A percentile compares a stretch with the other conserved stretches of the same genome.
These are phyloP conservation scores for Celastrina argiolus DNA, from an alignment of 2,888 invertebrate species.

Conservation along the genomic window DNA sequence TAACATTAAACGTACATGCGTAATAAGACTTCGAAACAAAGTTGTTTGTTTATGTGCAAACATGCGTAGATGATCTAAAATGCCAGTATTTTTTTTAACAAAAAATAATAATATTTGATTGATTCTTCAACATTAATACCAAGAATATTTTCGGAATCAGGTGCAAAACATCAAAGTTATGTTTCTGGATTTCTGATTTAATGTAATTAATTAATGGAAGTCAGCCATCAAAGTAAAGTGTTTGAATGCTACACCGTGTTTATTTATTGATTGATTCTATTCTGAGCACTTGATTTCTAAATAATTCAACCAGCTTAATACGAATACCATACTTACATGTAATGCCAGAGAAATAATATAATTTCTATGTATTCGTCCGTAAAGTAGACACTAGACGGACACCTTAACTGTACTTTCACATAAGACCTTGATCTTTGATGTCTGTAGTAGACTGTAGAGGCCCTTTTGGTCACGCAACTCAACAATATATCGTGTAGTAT, in stretches of 20 bases:
- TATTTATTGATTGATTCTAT: neutral
- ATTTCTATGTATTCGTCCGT: neutral
- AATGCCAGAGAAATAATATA: neutral
- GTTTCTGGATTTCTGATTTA: neutral
- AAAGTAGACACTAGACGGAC: neutral
- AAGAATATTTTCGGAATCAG: neutral
- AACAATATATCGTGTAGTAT: neutral
- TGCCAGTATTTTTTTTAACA: too few relatives aligned
- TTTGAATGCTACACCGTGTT: neutral
- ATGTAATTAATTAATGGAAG: neutral
- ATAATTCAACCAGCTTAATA: neutral
- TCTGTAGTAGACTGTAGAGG: neutral
- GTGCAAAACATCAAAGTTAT: neutral
- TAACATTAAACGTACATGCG: neutral
- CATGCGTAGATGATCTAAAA: too few relatives aligned
- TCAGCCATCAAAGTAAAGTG: neutral
- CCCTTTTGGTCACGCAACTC: slow-evolving; percentile 3
- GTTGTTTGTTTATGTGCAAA: neutral
- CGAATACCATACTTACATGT: neutral
- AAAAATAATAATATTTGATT: too few relatives aligned
- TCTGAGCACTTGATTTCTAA: neutral
- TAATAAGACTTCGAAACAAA: neutral
- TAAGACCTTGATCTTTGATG: neutral
- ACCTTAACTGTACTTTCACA: neutral
- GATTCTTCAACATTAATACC: too few relatives aligned